phyloP scores from a whole-genome alignment of 2,113 vertebrate species.

The Tyrannus savana region DNA sequence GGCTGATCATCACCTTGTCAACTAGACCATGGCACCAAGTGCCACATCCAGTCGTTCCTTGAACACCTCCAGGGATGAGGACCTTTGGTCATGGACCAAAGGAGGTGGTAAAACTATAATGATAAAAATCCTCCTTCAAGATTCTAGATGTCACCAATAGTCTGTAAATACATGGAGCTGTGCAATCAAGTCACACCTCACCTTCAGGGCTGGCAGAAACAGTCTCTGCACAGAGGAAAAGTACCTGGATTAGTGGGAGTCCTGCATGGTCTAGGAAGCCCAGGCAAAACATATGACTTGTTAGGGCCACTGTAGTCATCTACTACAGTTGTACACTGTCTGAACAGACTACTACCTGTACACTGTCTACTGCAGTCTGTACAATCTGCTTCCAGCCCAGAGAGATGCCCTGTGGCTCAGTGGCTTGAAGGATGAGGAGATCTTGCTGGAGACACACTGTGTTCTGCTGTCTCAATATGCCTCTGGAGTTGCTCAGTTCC shows the following conservation, averaged over 20 bases:
- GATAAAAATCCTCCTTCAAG: background rate
- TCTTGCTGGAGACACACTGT: too few species aligned
- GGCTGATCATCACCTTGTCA: background rate
- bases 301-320: background rate
- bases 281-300: accelerated
- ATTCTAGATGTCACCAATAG: background rate
- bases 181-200: background rate
- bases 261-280: background rate
- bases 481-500: background rate
- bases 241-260: background rate
- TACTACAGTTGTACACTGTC: background rate
- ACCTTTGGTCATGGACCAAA: background rate
- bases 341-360: background rate
- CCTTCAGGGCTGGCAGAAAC: background rate
- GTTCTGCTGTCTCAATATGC: background rate
- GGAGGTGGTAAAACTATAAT: background rate
- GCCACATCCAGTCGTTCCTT: background rate
- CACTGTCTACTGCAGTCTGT: background rate
- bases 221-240: background rate
- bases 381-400: background rate
- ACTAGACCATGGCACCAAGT: background rate
- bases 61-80: too few species aligned
- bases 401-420: background rate
- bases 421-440: background rate
- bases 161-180: background rate